phyloP scores from a whole-genome alignment of 2,113 vertebrate species.

The Megaceryle maxima region DNA sequence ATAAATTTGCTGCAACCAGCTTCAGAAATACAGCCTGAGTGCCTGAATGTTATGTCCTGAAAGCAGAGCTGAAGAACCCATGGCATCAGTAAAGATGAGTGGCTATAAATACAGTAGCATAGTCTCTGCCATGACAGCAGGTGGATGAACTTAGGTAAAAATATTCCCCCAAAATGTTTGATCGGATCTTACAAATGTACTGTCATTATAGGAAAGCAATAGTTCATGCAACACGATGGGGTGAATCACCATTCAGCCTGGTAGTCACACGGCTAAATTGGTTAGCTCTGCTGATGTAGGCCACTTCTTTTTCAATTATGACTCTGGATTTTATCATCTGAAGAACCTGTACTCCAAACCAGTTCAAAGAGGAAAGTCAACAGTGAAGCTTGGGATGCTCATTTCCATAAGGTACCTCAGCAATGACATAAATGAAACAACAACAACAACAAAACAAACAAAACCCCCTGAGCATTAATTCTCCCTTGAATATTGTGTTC shows the following conservation, averaged over 20 bases:
- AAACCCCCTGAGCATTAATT: neutral
- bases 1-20: neutral
- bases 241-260: neutral
- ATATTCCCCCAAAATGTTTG: neutral
- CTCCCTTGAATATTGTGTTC: neutral
- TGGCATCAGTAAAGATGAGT: accelerated
- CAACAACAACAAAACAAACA: neutral
- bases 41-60: neutral
- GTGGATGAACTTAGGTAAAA: neutral
- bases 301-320: neutral
- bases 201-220: neutral
- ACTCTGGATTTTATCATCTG: neutral
- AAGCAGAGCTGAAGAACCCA: neutral
- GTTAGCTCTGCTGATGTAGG: accelerated
- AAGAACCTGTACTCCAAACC: neutral
- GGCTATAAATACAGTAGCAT: neutral
- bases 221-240: neutral
- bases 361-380: neutral
- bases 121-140: neutral
- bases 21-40: neutral
- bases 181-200: neutral
- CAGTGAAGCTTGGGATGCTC: neutral
- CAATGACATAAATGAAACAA: neutral
- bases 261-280: too few relatives aligned
- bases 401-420: neutral